Evolutionary conservation across 2,888 invertebrate genomes (phyloP).

Genomic region (Protodeltote pygarga): DNA sequence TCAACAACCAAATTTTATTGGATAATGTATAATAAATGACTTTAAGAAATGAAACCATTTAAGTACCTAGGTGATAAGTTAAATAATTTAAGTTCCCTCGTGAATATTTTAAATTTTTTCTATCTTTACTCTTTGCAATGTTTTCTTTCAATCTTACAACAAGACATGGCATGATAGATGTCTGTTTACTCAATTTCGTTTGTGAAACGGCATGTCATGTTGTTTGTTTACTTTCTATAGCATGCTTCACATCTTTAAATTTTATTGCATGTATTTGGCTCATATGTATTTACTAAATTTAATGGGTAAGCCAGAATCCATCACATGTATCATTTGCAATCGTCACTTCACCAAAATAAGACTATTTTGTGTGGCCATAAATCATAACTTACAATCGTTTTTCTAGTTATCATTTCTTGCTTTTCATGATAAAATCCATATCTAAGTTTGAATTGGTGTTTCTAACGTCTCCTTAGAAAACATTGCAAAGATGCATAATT

Average conservation of each 20-base stretch:
- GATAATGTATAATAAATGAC: background rate
- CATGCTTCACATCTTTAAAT: conserved; percentile 65
- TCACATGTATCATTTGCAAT: conserved; percentile 62
- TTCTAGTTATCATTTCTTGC: conserved; percentile 37
- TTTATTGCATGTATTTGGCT: conserved; percentile 65
- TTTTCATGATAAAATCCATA: conserved; percentile 46
- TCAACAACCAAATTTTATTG: too few relatives aligned
- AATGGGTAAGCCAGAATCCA: conserved; percentile 61
- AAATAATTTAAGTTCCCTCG: conserved; percentile 47
- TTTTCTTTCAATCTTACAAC: conserved; percentile 73
- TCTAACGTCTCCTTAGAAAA: conserved; percentile 63
- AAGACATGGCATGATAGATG: conserved; percentile 62
- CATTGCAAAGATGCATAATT: conserved; percentile 80
- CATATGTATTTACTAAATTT: conserved; percentile 47
- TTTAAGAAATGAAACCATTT: background rate
- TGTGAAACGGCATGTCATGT: conserved; percentile 57
- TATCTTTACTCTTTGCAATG: conserved; percentile 83
- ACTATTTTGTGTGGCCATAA: conserved; percentile 84
- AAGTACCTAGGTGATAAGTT: background rate
- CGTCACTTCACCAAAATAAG: conserved; percentile 61
- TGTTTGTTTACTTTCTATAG: conserved; percentile 62
- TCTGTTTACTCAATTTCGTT: conserved; percentile 38
- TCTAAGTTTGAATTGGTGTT: conserved; percentile 34
- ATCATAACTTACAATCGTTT: conserved; percentile 34
- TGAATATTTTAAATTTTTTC: conserved; percentile 51